Conservation (phyloP, 2,888 invertebrate species). For the Frankliniella fusca region DNA sequence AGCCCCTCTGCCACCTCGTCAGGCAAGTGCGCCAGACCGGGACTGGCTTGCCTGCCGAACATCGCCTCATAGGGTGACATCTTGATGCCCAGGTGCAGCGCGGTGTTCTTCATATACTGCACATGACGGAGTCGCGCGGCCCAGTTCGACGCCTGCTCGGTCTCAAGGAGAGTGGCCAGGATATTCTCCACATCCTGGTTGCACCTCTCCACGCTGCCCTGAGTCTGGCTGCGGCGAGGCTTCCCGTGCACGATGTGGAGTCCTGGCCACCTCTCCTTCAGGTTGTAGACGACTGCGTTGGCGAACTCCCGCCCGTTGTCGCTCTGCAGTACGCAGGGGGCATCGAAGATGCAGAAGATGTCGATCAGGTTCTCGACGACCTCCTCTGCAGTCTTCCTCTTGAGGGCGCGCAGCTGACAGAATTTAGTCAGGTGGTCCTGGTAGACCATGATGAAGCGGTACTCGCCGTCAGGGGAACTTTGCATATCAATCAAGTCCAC, state of each 20-base stretch:
- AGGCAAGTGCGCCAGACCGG: background rate
- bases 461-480: background rate
- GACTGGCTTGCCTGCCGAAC: background rate
- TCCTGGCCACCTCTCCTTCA: constrained; percentile 39
- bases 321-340: constrained; percentile 42
- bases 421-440: constrained; percentile 34
- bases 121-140: background rate
- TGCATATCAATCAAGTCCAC: constrained; percentile 29
- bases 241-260: constrained; percentile 41
- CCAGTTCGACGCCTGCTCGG: background rate
- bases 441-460: background rate
- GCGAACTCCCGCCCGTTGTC: constrained; percentile 43
- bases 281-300: constrained; percentile 39
- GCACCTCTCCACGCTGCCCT: constrained; percentile 40
- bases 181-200: constrained; percentile 38
- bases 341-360: constrained; percentile 42
- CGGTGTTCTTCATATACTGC: background rate
- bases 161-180: no score
- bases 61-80: background rate
- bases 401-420: background rate
- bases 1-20: background rate
- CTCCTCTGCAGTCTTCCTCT: constrained; percentile 40
- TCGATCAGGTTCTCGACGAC: constrained; percentile 40
- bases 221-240: constrained; percentile 40
- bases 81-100: background rate